Evolutionary conservation across 2,797 vertebrate species (phyloP).

Genomic region (Peromyscus aztecus): DNA sequence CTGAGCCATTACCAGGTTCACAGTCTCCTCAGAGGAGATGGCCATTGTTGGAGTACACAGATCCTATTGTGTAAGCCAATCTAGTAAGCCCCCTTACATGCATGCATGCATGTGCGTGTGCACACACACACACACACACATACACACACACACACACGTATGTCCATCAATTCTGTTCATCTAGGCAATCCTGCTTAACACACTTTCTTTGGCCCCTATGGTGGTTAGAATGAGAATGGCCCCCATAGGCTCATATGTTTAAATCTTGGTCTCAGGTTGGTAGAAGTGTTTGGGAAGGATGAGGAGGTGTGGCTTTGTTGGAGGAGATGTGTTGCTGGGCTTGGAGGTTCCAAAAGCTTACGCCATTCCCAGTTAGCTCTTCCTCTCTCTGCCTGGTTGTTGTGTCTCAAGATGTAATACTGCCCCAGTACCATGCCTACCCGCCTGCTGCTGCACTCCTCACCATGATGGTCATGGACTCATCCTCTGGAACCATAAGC

Average conservation of each 20-base stretch:
- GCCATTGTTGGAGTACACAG: not conserved
- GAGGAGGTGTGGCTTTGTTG: not conserved
- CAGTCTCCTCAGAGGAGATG: not conserved
- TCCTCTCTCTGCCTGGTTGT: not conserved
- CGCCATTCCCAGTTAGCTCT: not conserved
- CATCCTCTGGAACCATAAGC: not conserved
- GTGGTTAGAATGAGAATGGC: not conserved
- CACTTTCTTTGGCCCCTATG: not conserved
- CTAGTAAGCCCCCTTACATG: not conserved
- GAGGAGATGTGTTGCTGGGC: not conserved
- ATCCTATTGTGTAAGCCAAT: not conserved
- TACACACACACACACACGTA: not conserved
- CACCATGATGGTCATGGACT: not conserved
- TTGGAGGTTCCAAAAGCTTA: not conserved
- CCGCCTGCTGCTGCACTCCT: not conserved
- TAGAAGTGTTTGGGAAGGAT: not conserved
- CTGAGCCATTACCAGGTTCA: not conserved
- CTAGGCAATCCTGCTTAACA: not conserved
- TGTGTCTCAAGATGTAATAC: not conserved
- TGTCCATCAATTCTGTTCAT: not conserved
- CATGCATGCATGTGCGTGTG: no score
- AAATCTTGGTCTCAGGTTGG: not conserved
- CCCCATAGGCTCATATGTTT: not conserved
- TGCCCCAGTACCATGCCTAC: not conserved
- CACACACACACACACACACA: not conserved